Evolutionary conservation across 2,113 vertebrate genomes (phyloP).

Genomic region (Psettodes erumei): DNA sequence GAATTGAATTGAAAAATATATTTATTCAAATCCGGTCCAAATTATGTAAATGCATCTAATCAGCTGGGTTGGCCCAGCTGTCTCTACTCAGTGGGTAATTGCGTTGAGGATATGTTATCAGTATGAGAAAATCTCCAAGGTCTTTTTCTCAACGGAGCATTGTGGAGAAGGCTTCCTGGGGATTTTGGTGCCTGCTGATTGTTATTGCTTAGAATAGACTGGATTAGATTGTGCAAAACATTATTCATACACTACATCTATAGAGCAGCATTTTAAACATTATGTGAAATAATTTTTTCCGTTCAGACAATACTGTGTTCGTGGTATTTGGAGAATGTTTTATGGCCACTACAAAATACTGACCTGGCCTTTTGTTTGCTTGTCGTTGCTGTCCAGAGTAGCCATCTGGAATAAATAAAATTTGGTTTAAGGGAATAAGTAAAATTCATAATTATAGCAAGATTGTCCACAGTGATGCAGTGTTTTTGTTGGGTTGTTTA

Average conservation of each 20-base stretch:
- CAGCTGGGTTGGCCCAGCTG: constrained; percentile 64
- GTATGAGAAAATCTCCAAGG: constrained; percentile 55
- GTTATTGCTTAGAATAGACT: constrained; percentile 23
- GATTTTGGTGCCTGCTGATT: constrained; percentile 34
- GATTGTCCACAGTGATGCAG: not conserved
- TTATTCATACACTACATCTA: constrained; percentile 3
- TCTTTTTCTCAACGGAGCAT: constrained; percentile 29
- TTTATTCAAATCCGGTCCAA: constrained; percentile 55
- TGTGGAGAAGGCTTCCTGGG: constrained; percentile 33
- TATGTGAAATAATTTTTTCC: not conserved
- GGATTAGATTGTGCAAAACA: constrained; percentile 19
- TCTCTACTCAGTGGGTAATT: constrained; percentile 66
- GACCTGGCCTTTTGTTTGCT: not conserved
- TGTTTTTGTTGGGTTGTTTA: not conserved
- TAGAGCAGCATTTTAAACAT: not conserved
- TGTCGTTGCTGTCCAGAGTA: too few species aligned
- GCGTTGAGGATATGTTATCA: constrained; percentile 60
- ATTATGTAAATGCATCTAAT: constrained; percentile 70
- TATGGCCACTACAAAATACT: not conserved
- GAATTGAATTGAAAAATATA: constrained; percentile 47
- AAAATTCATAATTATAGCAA: not conserved
- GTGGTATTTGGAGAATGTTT: not conserved
- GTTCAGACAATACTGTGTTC: not conserved
- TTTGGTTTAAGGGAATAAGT: not conserved
- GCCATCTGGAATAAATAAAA: not conserved